Evolutionary conservation across 2,888 invertebrate genomes (phyloP).

Genomic region (Eretmocerus hayati): DNA sequence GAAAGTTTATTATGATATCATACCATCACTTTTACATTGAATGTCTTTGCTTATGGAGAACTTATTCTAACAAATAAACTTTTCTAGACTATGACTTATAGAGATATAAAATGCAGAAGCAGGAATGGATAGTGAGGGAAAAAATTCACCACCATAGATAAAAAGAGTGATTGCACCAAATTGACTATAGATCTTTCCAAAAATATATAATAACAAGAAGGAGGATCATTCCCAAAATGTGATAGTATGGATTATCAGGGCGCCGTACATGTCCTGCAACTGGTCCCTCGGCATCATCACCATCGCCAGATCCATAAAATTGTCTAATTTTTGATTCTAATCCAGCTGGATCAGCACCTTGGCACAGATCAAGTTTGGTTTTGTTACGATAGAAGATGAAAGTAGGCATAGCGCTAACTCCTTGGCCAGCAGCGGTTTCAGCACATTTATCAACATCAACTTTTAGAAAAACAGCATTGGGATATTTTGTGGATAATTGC

Average conservation of each 20-base stretch:
- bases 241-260: conserved; percentile 35
- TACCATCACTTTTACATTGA: too few relatives aligned
- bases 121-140: too few relatives aligned
- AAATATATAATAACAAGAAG: conserved; percentile 35
- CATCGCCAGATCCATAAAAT: conserved; percentile 64
- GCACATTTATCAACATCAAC: conserved; percentile 92
- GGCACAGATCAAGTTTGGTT: conserved; percentile 76
- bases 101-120: too few relatives aligned
- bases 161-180: neutral
- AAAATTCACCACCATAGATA: neutral
- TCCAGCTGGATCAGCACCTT: conserved; percentile 77
- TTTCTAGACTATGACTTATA: too few relatives aligned
- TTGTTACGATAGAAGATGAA: conserved; percentile 90
- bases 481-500: conserved; percentile 78
- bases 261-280: conserved; percentile 74
- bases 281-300: conserved; percentile 57
- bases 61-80: too few relatives aligned
- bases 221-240: conserved; percentile 39
- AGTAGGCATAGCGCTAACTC: conserved; percentile 96
- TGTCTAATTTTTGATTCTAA: conserved; percentile 87
- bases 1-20: too few relatives aligned
- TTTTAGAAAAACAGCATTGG: conserved; percentile 84
- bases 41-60: too few relatives aligned
- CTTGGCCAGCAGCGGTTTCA: conserved; percentile 80
- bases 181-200: conserved; percentile 29